Base-by-base conservation (phyloP, 92 coral and sea anemone genomes). In the Actinostola sp. region DNA sequence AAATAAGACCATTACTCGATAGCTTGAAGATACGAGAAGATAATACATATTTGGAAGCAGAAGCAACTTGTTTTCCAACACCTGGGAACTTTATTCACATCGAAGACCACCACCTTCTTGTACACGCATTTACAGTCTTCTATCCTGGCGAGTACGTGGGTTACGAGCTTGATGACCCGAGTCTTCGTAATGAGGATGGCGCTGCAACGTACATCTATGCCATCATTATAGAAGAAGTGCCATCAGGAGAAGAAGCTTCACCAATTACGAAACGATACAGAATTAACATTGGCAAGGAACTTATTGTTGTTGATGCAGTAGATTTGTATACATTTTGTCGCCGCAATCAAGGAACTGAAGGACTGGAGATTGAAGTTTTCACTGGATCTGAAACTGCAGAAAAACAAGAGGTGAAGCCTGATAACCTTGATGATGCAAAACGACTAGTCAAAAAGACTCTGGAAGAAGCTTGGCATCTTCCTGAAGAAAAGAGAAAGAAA, bases 161-260 rank as follows among this genome's bases (percentile, higher is more conserved):
- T 16, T 89, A 85, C 71, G 95, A 89, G 55, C 57, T 89, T 12
- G 88, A 86, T 46, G 95, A 89, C 66, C 91, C 95, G 29, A 82
- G 91, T 54, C 84, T 89, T 44, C 62, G 72, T 7, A 27, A 58
- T 0, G 83, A 77, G 26, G 88, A 81, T 16, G 91, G 78, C 4
- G 55, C 69, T 15, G 82, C 91, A 5, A 89, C 91, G 3, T 89
- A 61, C 83, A 89, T 89, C 73, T 78, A 89, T 44, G 95, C 95
- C 43, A 75, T 89, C 29, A 55, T 89, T 17, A 77, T 86, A 10
- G 86, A 89, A 50, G 91, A 78, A 13, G 67, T 86, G 10, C 21
- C 41, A 8, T 60, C 51, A 16, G 57, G 36, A 45, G 73, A 27
- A 26, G 56, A 20, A 29, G 8, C 32, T 0, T 26, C 70, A 33